phyloP scores from a whole-genome alignment of 2,888 invertebrate genomes.

The Taenaris catops region DNA sequence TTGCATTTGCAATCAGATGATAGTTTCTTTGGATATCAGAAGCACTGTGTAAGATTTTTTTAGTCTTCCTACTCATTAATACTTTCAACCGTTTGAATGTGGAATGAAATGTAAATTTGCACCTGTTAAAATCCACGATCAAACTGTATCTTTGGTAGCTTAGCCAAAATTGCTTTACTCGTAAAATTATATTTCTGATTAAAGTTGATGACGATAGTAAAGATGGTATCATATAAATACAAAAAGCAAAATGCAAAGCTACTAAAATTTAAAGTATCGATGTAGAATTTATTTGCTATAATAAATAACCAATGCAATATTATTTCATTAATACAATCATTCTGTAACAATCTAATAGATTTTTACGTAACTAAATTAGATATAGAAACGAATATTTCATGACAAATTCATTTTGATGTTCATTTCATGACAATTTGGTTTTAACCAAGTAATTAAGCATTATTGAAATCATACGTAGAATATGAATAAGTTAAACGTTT shows the following conservation, averaged over 20 bases:
- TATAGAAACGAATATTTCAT: conserved; percentile 16
- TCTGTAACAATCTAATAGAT: conserved; percentile 9
- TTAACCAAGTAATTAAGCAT: no score
- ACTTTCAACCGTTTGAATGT: conserved; percentile 38
- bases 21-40: conserved; percentile 61
- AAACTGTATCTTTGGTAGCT: conserved; percentile 46
- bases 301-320: conserved; percentile 4
- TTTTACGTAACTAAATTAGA: conserved; percentile 6
- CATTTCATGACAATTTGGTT: no score
- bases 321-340: conserved; percentile 10
- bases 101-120: conserved; percentile 24
- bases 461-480: no score
- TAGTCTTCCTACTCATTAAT: conserved; percentile 32
- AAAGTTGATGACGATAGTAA: no score
- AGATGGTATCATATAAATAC: no score
- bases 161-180: conserved; percentile 19
- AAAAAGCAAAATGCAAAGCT: conserved; percentile 13
- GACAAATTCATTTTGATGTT: no score
- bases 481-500: no score
- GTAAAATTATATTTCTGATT: neutral
- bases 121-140: conserved; percentile 31
- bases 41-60: conserved; percentile 58
- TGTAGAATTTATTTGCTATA: conserved; percentile 16
- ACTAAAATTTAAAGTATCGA: conserved; percentile 14
- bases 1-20: conserved; percentile 62